Base-by-base conservation (phyloP, 2,888 invertebrate species). In the Morpho deidamia region DNA sequence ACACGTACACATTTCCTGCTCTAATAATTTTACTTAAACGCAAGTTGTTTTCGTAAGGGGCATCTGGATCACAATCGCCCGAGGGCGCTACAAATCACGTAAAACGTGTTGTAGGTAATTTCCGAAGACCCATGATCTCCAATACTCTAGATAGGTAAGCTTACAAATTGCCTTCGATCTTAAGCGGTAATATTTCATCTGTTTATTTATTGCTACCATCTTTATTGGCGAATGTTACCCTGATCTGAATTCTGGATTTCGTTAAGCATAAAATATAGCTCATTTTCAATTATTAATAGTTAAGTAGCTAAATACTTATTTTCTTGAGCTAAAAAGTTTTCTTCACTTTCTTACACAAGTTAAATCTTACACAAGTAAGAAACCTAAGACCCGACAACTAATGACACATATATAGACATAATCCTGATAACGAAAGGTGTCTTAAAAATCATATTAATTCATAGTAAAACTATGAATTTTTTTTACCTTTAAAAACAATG, bases 81-180 rank as follows among this genome's bases (percentile, higher is more conserved):
- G 64, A 54, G 85, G 86, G 87, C 72, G 63, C 78, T 71, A 86
- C 88, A 87, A 87, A 87, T 88, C 88, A 87, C 74, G 76, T 81
- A 85, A 83, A 86, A 86, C 84, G 84, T 84, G 83, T 82, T 86
- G 87, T 85, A 78, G 79, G 81, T 83, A 82, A 82, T 85, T 80
- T 76, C 62, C 67, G 68, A 69, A 74, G 68, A 66, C 76, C 61
- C 65, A 57, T 62, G 79, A 82, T 85, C 81, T 80, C 70, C 76
- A 76, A 79, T 76, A 74, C 78, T 78, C 71, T 72, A 79, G 81
- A 83, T 81, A 81, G 78, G 74, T 73, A 71, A 71, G 74, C 75
- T 76, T 80, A 82, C 83, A 84, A 85, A 87, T 87, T 85, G 84
- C 81, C 76, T 78, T 79, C 77, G 74, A 77, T 82, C 82, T 82